phyloP scores from a whole-genome alignment of 2,888 invertebrate species.

The Mantis religiosa region DNA sequence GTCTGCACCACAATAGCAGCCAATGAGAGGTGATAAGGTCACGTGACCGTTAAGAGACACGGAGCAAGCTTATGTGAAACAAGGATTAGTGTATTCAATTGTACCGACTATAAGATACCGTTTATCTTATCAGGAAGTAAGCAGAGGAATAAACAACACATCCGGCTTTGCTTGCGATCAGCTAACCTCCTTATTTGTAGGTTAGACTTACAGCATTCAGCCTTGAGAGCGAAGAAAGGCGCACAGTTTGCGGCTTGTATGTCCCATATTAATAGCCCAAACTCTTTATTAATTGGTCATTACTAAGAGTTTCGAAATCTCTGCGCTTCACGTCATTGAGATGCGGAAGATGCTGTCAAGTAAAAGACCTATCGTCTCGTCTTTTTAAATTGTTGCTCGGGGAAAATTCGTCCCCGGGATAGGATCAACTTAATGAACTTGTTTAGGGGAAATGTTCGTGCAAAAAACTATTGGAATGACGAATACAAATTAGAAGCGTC shows the following conservation, averaged over 20 bases:
- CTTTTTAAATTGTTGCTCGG: too few relatives aligned
- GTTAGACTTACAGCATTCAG: background rate
- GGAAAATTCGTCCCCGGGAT: background rate
- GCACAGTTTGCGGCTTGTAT: background rate
- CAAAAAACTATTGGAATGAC: background rate
- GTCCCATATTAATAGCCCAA: background rate
- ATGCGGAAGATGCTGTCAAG: background rate
- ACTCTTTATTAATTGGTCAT: background rate
- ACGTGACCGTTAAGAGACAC: too few relatives aligned
- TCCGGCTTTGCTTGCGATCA: too few relatives aligned
- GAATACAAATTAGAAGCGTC: background rate
- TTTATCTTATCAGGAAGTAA: too few relatives aligned
- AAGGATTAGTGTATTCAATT: too few relatives aligned
- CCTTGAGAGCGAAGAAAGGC: background rate
- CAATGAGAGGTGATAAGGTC: too few relatives aligned
- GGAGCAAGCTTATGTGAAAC: too few relatives aligned
- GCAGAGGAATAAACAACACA: too few relatives aligned
- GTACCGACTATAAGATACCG: too few relatives aligned
- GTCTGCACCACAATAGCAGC: too few relatives aligned
- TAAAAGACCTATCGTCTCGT: background rate
- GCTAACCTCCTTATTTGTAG: too few relatives aligned
- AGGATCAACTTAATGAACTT: background rate
- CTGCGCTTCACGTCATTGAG: background rate
- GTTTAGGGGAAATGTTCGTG: background rate
- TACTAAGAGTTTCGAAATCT: background rate